Evolutionary conservation across 2,797 vertebrate genomes (phyloP).

Genomic region (Nannoperca australis): DNA sequence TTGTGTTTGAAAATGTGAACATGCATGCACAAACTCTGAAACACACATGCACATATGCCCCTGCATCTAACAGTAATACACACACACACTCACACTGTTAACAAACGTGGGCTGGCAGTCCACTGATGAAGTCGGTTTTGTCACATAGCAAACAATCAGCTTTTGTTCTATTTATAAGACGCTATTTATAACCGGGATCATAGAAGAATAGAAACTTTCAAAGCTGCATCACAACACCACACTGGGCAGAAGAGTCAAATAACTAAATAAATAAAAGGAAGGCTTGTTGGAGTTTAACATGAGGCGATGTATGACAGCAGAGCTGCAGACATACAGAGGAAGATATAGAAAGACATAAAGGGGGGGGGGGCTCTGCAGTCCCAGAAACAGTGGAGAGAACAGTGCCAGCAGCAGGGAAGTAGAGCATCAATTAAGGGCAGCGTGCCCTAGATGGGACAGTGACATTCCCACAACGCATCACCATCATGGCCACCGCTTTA

Average conservation of each 20-base stretch:
- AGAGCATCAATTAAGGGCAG: conserved; percentile 87
- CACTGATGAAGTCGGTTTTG: conserved; percentile 56
- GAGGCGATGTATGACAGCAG: conserved; percentile 18
- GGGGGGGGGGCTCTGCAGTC: conserved; percentile 51
- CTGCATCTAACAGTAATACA: background rate
- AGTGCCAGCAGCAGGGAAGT: conserved; percentile 82
- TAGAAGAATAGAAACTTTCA: conserved; percentile 38
- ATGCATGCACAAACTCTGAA: conserved; percentile 1
- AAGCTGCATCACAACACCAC: conserved; percentile 22
- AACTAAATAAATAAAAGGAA: conserved; percentile 26
- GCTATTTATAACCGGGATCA: conserved; percentile 63
- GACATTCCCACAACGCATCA: conserved; percentile 76
- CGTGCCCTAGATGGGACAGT: conserved; percentile 78
- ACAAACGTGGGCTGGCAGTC: conserved; percentile 26
- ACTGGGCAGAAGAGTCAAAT: background rate
- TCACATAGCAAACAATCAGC: conserved; percentile 58
- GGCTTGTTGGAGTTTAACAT: conserved; percentile 22
- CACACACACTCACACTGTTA: background rate
- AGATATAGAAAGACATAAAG: conserved; percentile 31
- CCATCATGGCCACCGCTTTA: conserved; percentile 38
- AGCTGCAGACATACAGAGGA: conserved; percentile 36
- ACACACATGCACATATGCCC: conserved; percentile 13
- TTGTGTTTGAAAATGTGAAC: background rate
- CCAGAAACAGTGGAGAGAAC: conserved; percentile 77
- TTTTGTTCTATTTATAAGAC: conserved; percentile 72